Conservation (phyloP, 1,140 invertebrate species). For the Tetramorium simillimum region DNA sequence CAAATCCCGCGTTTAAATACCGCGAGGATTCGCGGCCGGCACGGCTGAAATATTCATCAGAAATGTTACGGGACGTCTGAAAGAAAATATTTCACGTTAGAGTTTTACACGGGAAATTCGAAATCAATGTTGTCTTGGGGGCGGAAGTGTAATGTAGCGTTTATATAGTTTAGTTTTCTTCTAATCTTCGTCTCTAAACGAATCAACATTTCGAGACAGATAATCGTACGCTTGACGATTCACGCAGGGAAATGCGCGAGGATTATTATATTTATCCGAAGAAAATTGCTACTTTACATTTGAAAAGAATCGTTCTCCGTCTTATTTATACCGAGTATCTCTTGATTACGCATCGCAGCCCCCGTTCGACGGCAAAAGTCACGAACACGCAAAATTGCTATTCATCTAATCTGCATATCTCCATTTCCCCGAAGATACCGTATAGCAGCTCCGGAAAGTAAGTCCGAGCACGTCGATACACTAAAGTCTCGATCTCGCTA, state of each 20-base stretch:
- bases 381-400: slow-evolving; percentile 62
- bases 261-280: neutral
- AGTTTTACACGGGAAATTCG: neutral
- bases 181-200: neutral
- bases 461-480: slow-evolving; percentile 49
- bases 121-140: neutral
- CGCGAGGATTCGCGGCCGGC: slow-evolving; percentile 1
- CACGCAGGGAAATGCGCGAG: neutral
- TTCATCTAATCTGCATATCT: slow-evolving; percentile 64
- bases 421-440: slow-evolving; percentile 45
- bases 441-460: slow-evolving; percentile 8
- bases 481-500: slow-evolving; percentile 13
- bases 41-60: slow-evolving; percentile 35
- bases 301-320: neutral
- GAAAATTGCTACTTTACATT: neutral
- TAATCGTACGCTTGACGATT: neutral
- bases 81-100: slow-evolving; percentile 7
- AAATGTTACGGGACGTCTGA: neutral
- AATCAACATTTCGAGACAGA: neutral
- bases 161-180: neutral
- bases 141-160: neutral
- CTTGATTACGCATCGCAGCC: slow-evolving; percentile 14
- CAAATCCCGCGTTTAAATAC: slow-evolving; percentile 54
- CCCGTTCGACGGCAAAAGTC: slow-evolving; percentile 7
- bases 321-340: slow-evolving; percentile 10